phyloP scores from a whole-genome alignment of 2,888 invertebrate genomes.

The Drosophila siamana region DNA sequence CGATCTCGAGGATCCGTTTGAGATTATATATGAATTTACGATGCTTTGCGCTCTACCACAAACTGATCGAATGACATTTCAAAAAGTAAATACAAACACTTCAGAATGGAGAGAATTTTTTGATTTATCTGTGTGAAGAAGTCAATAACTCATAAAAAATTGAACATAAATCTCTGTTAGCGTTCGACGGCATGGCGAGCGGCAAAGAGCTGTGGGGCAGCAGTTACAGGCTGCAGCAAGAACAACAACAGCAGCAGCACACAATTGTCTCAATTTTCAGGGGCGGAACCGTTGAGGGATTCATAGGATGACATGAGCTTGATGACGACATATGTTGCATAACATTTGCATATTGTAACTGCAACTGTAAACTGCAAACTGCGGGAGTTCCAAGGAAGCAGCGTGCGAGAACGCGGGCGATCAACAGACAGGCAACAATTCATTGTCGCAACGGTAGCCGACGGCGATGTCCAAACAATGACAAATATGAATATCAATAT shows the following conservation, averaged over 20 bases:
- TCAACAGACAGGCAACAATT: not conserved
- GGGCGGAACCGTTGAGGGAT: conserved; percentile 34
- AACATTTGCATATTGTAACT: conserved; percentile 71
- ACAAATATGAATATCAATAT: conserved; percentile 69
- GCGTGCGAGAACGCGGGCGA: not conserved
- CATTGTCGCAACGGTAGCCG: conserved; percentile 41
- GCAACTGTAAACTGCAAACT: conserved; percentile 13
- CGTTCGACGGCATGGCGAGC: conserved; percentile 30
- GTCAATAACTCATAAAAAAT: conserved; percentile 82
- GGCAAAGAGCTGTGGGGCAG: conserved; percentile 5
- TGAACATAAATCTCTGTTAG: conserved; percentile 77
- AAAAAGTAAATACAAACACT: conserved; percentile 76
- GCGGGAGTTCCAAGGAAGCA: conserved; percentile 40
- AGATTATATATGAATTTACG: not conserved
- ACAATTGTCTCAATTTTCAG: conserved; percentile 49
- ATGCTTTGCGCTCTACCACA: not conserved
- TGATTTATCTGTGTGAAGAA: conserved; percentile 82
- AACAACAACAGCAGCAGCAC: conserved; percentile 16
- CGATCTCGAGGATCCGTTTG: not conserved
- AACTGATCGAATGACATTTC: conserved; percentile 1
- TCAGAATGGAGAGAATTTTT: conserved; percentile 75
- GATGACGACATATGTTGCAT: conserved; percentile 67
- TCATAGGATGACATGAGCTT: conserved; percentile 32
- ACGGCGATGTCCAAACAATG: conserved; percentile 64
- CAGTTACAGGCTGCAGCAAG: conserved; percentile 14